Conservation (phyloP, 2,797 vertebrate species). For the Zenarchopterus dispar region DNA sequence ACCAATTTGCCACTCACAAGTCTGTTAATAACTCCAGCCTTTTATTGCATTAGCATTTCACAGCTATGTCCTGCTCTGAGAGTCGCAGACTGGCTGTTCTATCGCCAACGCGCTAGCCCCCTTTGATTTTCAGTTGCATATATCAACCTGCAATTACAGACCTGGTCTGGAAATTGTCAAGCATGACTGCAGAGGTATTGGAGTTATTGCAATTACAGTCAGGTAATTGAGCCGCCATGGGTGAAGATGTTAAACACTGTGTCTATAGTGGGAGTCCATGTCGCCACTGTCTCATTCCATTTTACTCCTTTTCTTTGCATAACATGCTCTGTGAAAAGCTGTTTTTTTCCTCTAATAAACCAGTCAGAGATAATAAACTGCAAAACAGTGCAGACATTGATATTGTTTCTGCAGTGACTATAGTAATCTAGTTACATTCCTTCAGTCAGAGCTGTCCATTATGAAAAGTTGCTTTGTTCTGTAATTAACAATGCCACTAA, state of each 20-base stretch:
- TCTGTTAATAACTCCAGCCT: conserved; percentile 78
- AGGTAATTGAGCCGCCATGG: conserved; percentile 86
- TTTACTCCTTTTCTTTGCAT: conserved; percentile 48
- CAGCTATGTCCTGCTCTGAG: conserved; percentile 65
- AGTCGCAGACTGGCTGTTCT: conserved; percentile 72
- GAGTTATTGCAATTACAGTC: conserved; percentile 86
- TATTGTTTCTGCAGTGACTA: conserved; percentile 18
- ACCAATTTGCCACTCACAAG: conserved; percentile 84
- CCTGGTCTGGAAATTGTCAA: conserved; percentile 85
- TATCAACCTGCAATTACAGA: conserved; percentile 86
- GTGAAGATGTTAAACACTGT: conserved; percentile 83
- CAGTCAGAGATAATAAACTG: conserved; percentile 28
- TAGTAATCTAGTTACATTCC: background rate
- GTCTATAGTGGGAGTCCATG: conserved; percentile 73
- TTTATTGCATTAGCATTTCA: conserved; percentile 84
- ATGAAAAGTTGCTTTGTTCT: conserved; percentile 21
- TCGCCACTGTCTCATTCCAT: conserved; percentile 74
- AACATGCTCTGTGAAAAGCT: conserved; percentile 49
- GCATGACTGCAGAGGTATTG: conserved; percentile 84
- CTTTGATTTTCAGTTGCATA: conserved; percentile 84
- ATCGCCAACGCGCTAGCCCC: conserved; percentile 59
- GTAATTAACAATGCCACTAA: conserved; percentile 35
- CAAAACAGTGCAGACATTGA: conserved; percentile 16
- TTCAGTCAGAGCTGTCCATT: conserved; percentile 7
- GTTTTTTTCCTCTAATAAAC: conserved; percentile 40